Percentiles rank a stretch among this genome's conserved stretches.
These are phyloP conservation scores for Lasius platythorax DNA, from an alignment of 2,888 invertebrate species.

Conservation along the genomic window DNA sequence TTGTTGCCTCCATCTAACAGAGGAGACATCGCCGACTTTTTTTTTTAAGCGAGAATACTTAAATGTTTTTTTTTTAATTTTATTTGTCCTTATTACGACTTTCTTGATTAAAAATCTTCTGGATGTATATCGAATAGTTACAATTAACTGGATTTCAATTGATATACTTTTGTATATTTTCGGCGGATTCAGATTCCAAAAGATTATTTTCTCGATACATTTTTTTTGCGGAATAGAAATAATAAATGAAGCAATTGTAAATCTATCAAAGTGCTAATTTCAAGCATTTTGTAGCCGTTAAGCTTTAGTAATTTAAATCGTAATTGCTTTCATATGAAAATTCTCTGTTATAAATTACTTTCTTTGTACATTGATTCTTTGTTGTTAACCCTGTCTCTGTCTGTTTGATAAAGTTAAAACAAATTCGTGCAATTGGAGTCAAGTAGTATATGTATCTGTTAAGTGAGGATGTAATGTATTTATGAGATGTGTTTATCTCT, in stretches of 20 bases:
- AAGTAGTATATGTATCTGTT: too few species aligned
- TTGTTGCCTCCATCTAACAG: conserved; percentile 69
- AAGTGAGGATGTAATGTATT: too few species aligned
- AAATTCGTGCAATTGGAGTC: too few species aligned
- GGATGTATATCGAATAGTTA: not conserved
- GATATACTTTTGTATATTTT: not conserved
- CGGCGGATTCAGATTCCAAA: not conserved
- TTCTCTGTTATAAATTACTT: too few species aligned
- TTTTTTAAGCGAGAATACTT: not conserved
- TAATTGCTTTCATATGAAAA: too few species aligned
- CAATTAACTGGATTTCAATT: not conserved
- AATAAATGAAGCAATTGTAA: not conserved
- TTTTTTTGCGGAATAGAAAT: not conserved
- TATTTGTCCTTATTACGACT: not conserved
- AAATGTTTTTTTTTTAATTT: conserved; percentile 7
- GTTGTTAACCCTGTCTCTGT: too few species aligned
- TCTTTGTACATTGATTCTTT: too few species aligned
- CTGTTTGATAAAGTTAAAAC: too few species aligned
- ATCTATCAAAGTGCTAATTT: not conserved
- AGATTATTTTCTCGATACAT: not conserved
- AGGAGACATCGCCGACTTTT: too few species aligned
- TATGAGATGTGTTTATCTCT: too few species aligned
- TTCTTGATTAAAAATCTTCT: not conserved
- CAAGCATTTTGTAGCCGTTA: too few species aligned
- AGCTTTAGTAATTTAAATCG: too few species aligned